A percentile compares a stretch with the other conserved stretches of the same genome.
These are phyloP conservation scores for Noturus placidus DNA, from an alignment of 2,113 vertebrate genomes.

Conservation along the genomic window DNA sequence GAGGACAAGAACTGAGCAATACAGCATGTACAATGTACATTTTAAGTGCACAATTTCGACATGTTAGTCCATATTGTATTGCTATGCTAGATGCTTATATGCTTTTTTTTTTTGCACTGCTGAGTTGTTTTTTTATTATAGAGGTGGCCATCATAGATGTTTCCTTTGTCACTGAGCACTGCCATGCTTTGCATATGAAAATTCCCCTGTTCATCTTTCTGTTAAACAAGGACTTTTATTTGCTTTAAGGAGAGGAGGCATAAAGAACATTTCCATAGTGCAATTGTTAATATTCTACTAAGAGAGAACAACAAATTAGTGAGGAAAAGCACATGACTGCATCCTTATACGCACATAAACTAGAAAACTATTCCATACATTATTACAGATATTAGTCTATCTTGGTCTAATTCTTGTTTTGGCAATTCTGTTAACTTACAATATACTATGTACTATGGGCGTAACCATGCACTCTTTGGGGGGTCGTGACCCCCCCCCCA, in stretches of 20 bases:
- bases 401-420: background rate
- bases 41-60: background rate
- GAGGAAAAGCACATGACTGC: background rate
- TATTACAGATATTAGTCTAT: background rate
- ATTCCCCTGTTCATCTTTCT: constrained; percentile 42
- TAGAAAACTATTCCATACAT: background rate
- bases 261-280: background rate
- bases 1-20: background rate
- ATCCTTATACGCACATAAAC: background rate
- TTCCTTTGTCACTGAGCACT: background rate
- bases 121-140: constrained; percentile 5
- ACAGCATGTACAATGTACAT: background rate
- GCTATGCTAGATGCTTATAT: background rate
- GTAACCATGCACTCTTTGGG: too few relatives aligned
- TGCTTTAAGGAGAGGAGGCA: constrained; percentile 20
- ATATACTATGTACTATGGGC: background rate
- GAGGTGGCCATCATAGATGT: constrained; percentile 6
- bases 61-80: background rate
- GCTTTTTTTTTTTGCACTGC: background rate
- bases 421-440: background rate
- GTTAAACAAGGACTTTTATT: constrained; percentile 36
- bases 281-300: background rate
- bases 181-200: constrained; percentile 52
- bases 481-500: too few relatives aligned
- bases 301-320: background rate